phyloP scores from a whole-genome alignment of 2,888 invertebrate species.

The Amblyjoppa proteus region DNA sequence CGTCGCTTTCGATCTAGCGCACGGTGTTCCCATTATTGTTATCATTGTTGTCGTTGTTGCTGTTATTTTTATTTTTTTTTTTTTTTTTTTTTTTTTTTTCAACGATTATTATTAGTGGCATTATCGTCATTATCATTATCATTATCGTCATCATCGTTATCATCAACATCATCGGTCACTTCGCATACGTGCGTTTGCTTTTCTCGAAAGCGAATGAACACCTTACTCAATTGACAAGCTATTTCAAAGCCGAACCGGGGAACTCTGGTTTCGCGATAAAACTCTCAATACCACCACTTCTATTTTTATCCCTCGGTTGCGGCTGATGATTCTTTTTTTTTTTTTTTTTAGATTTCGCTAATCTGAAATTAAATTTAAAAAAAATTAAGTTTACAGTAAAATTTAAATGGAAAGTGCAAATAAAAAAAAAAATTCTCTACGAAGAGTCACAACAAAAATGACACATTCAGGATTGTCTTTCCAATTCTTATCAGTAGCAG shows the following conservation, averaged over 20 bases:
- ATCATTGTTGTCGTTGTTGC: conserved; percentile 4
- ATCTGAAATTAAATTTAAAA: background rate
- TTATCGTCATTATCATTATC: conserved; percentile 9
- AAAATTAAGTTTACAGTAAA: background rate
- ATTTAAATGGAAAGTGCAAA: background rate
- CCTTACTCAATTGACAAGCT: background rate
- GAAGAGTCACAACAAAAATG: background rate
- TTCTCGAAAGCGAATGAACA: conserved; percentile 11
- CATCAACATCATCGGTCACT: conserved; percentile 10
- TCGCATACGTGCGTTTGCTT: conserved; percentile 1
- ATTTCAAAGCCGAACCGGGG: conserved; percentile 31
- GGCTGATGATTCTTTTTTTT: conserved; percentile 4
- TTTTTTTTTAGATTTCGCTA: background rate
- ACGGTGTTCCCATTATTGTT: conserved; percentile 36
- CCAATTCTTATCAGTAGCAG: background rate
- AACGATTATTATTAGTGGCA: background rate
- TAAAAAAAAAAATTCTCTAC: too few relatives aligned
- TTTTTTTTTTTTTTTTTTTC: background rate
- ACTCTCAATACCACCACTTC: background rate
- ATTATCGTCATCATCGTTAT: conserved; percentile 14
- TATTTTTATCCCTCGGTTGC: conserved; percentile 23
- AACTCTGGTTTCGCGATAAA: conserved; percentile 22
- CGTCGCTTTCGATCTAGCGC: conserved; percentile 29
- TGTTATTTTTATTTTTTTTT: background rate
- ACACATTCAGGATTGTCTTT: background rate